Percentiles rank a stretch among this genome's conserved stretches.
phyloP scores from a whole-genome alignment of 2,797 vertebrate species.

The Loris lydekkerianus region DNA sequence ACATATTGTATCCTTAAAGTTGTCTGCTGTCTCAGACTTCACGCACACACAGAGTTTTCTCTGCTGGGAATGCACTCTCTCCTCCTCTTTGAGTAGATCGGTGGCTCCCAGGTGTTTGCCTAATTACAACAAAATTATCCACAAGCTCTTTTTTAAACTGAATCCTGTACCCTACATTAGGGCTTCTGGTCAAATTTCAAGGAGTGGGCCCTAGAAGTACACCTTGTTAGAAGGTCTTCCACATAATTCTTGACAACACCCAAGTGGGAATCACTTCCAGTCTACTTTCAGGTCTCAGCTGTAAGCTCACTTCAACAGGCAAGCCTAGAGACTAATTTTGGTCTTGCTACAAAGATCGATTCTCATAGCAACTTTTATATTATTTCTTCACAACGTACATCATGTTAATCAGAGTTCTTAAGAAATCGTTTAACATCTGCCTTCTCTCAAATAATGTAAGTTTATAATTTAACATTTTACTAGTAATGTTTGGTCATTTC shows the following conservation, averaged over 20 bases:
- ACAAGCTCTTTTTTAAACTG: not conserved
- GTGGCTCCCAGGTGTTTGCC: not conserved
- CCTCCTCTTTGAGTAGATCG: not conserved
- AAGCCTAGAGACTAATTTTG: not conserved
- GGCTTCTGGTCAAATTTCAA: slow-evolving; percentile 15
- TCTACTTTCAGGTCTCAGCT: not conserved
- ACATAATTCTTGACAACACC: not conserved
- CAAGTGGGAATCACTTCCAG: not conserved
- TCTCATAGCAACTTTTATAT: not conserved
- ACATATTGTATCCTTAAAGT: not conserved
- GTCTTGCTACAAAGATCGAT: not conserved
- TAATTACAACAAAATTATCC: slow-evolving; percentile 1
- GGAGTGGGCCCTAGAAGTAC: not conserved
- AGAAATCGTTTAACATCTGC: not conserved
- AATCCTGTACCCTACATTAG: not conserved
- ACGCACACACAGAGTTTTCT: not conserved
- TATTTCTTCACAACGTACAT: not conserved
- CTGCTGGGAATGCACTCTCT: not conserved
- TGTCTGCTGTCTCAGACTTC: not conserved
- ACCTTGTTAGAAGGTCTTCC: not conserved
- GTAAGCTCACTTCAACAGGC: not conserved
- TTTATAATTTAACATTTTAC: not conserved
- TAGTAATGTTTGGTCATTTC: not conserved
- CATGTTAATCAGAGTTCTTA: not conserved
- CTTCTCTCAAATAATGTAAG: not conserved